These are phyloP conservation scores for Diplolepis rosae DNA, from an alignment of 2,888 invertebrate genomes.

Conservation along the genomic window DNA sequence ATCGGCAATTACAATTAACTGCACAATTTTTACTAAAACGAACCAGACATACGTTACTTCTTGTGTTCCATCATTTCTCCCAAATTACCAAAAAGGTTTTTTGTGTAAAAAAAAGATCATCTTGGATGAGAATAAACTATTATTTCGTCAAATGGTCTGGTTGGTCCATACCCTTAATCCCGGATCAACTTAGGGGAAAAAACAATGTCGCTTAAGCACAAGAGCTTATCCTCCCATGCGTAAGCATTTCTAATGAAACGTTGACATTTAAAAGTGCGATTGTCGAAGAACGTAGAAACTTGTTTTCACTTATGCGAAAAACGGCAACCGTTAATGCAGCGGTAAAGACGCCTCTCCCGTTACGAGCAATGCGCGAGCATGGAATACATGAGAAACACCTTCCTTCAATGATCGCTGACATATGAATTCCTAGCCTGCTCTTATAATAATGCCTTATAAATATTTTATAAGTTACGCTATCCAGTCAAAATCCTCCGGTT, in stretches of 20 bases:
- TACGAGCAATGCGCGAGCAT: conserved; percentile 64
- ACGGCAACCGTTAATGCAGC: conserved; percentile 74
- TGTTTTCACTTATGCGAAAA: conserved; percentile 73
- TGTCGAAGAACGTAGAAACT: conserved; percentile 66
- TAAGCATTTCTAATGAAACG: conserved; percentile 71
- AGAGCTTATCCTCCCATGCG: conserved; percentile 46
- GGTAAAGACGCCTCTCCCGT: conserved; percentile 74
- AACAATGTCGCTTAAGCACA: background rate
- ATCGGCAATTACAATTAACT: too few relatives aligned
- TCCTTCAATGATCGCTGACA: conserved; percentile 45
- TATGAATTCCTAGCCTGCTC: conserved; percentile 41
- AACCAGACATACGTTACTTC: too few relatives aligned
- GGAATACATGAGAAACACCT: conserved; percentile 64
- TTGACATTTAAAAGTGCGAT: conserved; percentile 70
- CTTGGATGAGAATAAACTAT: too few relatives aligned
- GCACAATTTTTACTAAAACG: too few relatives aligned
- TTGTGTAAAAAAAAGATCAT: too few relatives aligned
- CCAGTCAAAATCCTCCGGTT: background rate
- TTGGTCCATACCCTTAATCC: too few relatives aligned
- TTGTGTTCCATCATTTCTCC: too few relatives aligned
- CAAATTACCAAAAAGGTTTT: too few relatives aligned
- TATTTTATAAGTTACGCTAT: background rate
- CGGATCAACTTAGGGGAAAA: background rate
- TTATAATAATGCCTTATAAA: background rate
- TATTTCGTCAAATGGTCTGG: too few relatives aligned